Conservation (phyloP, 1,140 invertebrate genomes). For the Onthophagus taurus region DNA sequence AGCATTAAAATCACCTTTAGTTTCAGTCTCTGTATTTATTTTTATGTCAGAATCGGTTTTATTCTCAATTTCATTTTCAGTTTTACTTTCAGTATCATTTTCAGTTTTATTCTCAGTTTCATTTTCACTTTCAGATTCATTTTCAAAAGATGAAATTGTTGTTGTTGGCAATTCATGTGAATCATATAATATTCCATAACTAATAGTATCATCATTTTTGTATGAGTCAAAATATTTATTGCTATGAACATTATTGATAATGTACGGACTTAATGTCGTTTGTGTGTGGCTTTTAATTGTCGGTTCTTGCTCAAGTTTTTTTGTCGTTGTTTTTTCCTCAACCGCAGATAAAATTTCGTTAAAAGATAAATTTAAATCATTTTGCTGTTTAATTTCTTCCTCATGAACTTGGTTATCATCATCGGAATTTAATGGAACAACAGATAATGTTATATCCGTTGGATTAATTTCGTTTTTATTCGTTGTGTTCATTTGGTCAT, state of each 20-base stretch:
- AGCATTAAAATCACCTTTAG: neutral
- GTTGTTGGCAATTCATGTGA: no score
- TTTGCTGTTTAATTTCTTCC: no score
- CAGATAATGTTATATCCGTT: conserved; percentile 17
- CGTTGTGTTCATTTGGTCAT: conserved; percentile 35
- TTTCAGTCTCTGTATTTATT: neutral
- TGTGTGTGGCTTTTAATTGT: conserved; percentile 16
- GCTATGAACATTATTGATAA: conserved; percentile 32
- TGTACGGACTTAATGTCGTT: conserved; percentile 26
- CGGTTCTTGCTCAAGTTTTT: conserved; percentile 14
- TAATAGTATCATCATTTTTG: no score
- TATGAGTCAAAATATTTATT: conserved; percentile 30
- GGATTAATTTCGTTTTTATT: conserved; percentile 32
- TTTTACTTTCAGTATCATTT: neutral
- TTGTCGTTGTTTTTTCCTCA: conserved; percentile 5
- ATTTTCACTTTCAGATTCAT: no score
- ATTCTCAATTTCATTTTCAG: neutral
- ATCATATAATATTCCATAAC: no score
- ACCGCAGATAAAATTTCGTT: no score
- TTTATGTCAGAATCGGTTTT: no score
- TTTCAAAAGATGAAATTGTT: no score
- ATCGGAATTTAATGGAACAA: conserved; percentile 21
- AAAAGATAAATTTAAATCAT: no score
- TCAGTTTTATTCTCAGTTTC: neutral
- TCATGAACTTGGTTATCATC: conserved; percentile 11